A percentile compares a stretch with the other conserved stretches of the same genome.
phyloP scores from a whole-genome alignment of 1,140 invertebrate species.

The Drosophila willistoni region DNA sequence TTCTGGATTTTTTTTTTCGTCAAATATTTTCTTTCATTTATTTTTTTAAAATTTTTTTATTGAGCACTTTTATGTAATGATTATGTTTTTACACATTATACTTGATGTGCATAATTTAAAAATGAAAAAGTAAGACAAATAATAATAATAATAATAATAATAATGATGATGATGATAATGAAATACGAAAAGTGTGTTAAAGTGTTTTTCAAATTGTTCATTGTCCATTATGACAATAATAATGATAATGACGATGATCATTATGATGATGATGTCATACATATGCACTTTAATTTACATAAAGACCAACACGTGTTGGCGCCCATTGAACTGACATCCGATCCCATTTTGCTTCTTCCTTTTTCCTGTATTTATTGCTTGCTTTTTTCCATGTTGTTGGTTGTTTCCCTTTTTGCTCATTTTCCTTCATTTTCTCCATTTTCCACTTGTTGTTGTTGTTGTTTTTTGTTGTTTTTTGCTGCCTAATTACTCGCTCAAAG shows the following conservation, averaged over 20 bases:
- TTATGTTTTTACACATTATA: conserved; percentile 36
- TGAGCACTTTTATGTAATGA: conserved; percentile 36
- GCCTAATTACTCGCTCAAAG: conserved; percentile 58
- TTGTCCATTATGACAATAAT: neutral
- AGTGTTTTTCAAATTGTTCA: conserved; percentile 8
- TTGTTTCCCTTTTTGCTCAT: neutral
- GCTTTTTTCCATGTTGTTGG: neutral
- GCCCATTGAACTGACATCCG: conserved; percentile 55
- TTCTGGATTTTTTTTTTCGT: conserved; percentile 28
- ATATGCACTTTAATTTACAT: conserved; percentile 50
- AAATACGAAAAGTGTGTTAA: conserved; percentile 12
- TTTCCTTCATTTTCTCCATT: conserved; percentile 1
- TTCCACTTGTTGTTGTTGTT: neutral
- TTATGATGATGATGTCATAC: conserved; percentile 57
- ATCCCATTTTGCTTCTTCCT: conserved; percentile 13
- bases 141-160: neutral
- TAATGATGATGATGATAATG: neutral
- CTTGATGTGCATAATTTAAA: conserved; percentile 58
- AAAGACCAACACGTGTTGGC: conserved; percentile 47
- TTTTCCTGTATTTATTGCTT: neutral
- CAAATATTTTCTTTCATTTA: conserved; percentile 16
- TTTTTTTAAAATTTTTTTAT: conserved; percentile 27
- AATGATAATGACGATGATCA: conserved; percentile 3
- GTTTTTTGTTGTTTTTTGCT: conserved; percentile 33
- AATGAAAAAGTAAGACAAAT: conserved; percentile 25